Base-by-base conservation (phyloP, 2,797 vertebrate genomes). In the Rhodeus uyekii region DNA sequence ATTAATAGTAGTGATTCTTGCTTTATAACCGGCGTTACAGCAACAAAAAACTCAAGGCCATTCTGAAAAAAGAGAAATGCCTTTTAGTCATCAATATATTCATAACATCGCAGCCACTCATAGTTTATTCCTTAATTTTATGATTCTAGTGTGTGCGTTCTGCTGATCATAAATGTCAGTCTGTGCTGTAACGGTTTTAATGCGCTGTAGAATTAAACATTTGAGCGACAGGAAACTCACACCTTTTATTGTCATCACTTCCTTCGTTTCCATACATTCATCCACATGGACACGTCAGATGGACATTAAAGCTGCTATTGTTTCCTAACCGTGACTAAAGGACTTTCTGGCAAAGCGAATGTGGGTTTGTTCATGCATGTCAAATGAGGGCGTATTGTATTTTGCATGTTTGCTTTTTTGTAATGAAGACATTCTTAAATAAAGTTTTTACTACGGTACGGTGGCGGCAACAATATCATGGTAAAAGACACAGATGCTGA, bases 161-260 rank as follows among this genome's bases (percentile, higher is more conserved):
- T 69, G 64, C 16, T n/a, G 46, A 53, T 50, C 1, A 0, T 53
- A n/a, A 8, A 24, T n/a, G 22, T 36, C 32, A 16, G 32, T 53
- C 48, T 24, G 22, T 38, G 22, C 13, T 38, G 71, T 53, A 29
- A 29, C 5, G 2, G 27, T 44, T 7, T 32, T 5, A 29, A n/a
- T 64, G 22, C 8, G 6, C 39, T 6, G 27, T 29, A 46, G 6
- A 6, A 63, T 44, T 16, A 8, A 36, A 48, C n/a, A 39, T 44
- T 44, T 34, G 8, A 50, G 53, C 53, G 22, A 65, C 42, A 65
- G 76, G 60, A 77, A 78, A 78, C 13, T 34, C 12, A 27, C 63
- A 39, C 34, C 46, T 65, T 78, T 68, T 68, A 29, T 78, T 53
- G 76, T 78, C 61, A 67, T 55, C 24, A 5, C 65, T 79, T 58